phyloP scores from a whole-genome alignment of 2,888 invertebrate species.

The Melinaea menophilus region DNA sequence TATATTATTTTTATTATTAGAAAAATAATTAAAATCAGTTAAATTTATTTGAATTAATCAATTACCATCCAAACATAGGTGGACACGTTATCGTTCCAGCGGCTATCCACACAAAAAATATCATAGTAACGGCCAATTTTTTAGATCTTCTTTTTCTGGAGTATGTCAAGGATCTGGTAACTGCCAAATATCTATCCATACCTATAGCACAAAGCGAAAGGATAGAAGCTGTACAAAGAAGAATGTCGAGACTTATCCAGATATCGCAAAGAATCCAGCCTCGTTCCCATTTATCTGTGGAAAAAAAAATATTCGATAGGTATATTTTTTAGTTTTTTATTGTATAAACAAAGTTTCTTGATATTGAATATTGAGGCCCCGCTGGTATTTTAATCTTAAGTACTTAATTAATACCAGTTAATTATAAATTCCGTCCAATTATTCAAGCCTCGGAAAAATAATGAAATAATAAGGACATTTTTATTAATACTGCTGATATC shows the following conservation, averaged over 20 bases:
- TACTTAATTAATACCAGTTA: too few species aligned
- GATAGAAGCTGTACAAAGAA: constrained; percentile 95
- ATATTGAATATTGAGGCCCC: too few species aligned
- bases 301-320: constrained; percentile 1
- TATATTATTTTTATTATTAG: too few species aligned
- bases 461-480: too few species aligned
- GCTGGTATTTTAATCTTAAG: too few species aligned
- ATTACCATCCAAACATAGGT: constrained; percentile 94
- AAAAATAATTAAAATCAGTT: too few species aligned
- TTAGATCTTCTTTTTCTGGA: constrained; percentile 92
- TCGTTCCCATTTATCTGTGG: constrained; percentile 89
- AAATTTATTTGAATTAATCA: constrained; percentile 26
- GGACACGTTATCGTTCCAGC: constrained; percentile 96
- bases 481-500: too few species aligned
- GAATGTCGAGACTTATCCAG: constrained; percentile 95
- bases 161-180: constrained; percentile 95
- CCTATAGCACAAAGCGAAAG: constrained; percentile 95
- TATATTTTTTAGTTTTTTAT: too few species aligned
- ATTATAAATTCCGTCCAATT: too few species aligned
- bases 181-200: constrained; percentile 93
- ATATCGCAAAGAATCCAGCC: constrained; percentile 92
- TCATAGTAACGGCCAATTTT: constrained; percentile 90
- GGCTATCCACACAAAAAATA: constrained; percentile 92
- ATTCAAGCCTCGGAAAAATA: too few species aligned
- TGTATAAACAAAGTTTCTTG: too few species aligned